A percentile compares a stretch with the other conserved stretches of the same genome.
Conservation (phyloP, 2,113 vertebrate species). For the Malaclemys terrapin region DNA sequence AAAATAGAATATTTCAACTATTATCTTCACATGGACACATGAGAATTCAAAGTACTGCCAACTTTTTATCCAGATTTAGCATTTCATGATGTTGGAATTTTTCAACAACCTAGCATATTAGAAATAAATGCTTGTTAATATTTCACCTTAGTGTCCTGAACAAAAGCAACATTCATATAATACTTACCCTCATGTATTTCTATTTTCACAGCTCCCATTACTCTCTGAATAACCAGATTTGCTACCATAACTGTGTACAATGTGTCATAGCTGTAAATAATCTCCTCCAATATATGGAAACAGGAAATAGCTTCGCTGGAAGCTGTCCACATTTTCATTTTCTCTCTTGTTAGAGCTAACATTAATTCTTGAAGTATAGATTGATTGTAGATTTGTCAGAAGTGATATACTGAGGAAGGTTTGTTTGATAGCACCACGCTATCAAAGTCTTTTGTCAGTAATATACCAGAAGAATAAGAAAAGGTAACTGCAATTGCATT, state of each 20-base stretch:
- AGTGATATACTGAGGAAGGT: slow-evolving; percentile 58
- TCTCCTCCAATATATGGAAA: slow-evolving; percentile 38
- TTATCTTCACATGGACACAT: not conserved
- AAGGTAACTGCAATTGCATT: slow-evolving; percentile 42
- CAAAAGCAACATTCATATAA: slow-evolving; percentile 56
- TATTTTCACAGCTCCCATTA: slow-evolving; percentile 54
- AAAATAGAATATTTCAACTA: not conserved
- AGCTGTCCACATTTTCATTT: slow-evolving; percentile 72
- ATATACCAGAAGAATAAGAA: slow-evolving; percentile 38
- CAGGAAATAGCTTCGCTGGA: slow-evolving; percentile 78
- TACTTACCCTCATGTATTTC: slow-evolving; percentile 48
- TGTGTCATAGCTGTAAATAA: slow-evolving; percentile 69
- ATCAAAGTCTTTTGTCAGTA: slow-evolving; percentile 53
- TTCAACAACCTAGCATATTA: slow-evolving; percentile 45
- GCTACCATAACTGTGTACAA: slow-evolving; percentile 42
- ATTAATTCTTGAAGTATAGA: slow-evolving; percentile 74
- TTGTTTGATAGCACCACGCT: slow-evolving; percentile 48
- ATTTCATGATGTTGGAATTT: slow-evolving; percentile 49
- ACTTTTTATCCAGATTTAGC: slow-evolving; percentile 27
- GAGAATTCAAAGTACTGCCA: slow-evolving; percentile 19
- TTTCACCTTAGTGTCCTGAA: slow-evolving; percentile 40
- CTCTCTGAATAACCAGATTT: slow-evolving; percentile 75
- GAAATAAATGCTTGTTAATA: slow-evolving; percentile 63
- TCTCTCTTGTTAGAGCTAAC: slow-evolving; percentile 65
- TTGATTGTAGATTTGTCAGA: slow-evolving; percentile 77